Evolutionary conservation across 2,797 vertebrate genomes (phyloP), one percentile per base, ranked within the genome.

Genomic region (Somateria mollissima): DNA sequence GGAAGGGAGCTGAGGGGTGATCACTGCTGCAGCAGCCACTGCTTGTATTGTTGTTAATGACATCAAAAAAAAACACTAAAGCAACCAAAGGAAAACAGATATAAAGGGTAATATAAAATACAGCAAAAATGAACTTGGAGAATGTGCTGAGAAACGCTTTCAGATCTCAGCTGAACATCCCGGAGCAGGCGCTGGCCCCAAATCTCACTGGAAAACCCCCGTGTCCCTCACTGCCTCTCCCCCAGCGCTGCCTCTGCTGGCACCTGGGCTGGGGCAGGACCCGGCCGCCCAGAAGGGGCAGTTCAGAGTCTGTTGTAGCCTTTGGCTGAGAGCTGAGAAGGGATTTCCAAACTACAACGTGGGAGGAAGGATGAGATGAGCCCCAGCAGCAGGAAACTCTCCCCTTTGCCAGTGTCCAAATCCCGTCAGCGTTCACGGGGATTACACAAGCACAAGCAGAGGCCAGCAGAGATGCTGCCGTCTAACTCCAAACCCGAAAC

Each of bases 391-490:
- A 32, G 70, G 77, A 60, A 61, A 37, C 21, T 25, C 28, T 84
- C 85, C 72, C 90, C 90, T 87, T 45, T 32, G 39, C 34, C 43
- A 67, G 41, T 27, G 43, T 45, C 73, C 72, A 75, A 78, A 89
- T 60, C 84, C 30, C 91, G 80, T 92, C 71, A 76, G 66, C 32
- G 8, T 66, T 83, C 77, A 82, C 19, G 80, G 84, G 65, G 87
- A 76, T 77, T 74, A 61, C 57, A 58, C 4, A 25, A 53, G 58
- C 51, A 73, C 57, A 69, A 87, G 80, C 53, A 56, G 51, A 69
- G 41, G 32, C 77, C 0, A 27, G 70, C 51, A 67, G 58, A 72
- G 79, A 71, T 5, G 13, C 60, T 86, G 77, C 56, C 47, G 56
- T 17, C 71, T 57, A 66, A 79, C 66, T 84, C 11, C 21, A 79